Percentiles rank a stretch among this genome's conserved stretches.
phyloP scores from a whole-genome alignment of 1,140 invertebrate species.

The Heliconius himera region DNA sequence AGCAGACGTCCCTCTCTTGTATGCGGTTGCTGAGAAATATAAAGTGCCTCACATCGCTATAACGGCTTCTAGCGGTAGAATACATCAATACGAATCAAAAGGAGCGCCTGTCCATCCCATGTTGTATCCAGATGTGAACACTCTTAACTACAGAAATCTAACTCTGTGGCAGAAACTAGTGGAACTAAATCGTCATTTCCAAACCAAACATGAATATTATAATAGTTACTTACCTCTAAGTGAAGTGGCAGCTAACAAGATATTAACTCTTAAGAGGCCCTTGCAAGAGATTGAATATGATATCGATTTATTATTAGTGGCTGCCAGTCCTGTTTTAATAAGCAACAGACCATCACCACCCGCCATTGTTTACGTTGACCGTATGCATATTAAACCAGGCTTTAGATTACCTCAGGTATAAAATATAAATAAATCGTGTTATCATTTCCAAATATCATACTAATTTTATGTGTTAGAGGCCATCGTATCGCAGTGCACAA shows the following conservation, averaged over 20 bases:
- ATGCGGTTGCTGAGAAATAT: constrained; percentile 73
- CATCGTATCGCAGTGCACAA: no score
- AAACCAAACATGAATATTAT: constrained; percentile 67
- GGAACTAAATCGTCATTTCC: constrained; percentile 60
- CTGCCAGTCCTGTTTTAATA: constrained; percentile 61
- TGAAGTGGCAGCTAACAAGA: constrained; percentile 65
- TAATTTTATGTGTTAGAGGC: background rate
- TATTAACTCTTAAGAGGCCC: constrained; percentile 59
- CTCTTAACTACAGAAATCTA: constrained; percentile 58
- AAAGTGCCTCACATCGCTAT: constrained; percentile 66
- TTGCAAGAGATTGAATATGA: constrained; percentile 68
- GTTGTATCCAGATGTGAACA: constrained; percentile 67
- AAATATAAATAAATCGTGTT: background rate
- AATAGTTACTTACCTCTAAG: constrained; percentile 63
- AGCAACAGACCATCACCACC: constrained; percentile 71
- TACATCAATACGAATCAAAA: constrained; percentile 71
- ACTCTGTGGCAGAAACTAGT: constrained; percentile 61
- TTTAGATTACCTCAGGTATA: constrained; percentile 73
- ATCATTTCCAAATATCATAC: constrained; percentile 6
- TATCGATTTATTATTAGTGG: constrained; percentile 70
- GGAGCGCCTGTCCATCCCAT: constrained; percentile 66
- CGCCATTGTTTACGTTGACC: constrained; percentile 80
- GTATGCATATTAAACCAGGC: constrained; percentile 78
- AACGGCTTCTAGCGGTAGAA: constrained; percentile 63
- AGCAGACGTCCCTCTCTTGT: constrained; percentile 71